Evolutionary conservation across 2,797 vertebrate genomes (phyloP).

Genomic region (Rachycentron canadum): DNA sequence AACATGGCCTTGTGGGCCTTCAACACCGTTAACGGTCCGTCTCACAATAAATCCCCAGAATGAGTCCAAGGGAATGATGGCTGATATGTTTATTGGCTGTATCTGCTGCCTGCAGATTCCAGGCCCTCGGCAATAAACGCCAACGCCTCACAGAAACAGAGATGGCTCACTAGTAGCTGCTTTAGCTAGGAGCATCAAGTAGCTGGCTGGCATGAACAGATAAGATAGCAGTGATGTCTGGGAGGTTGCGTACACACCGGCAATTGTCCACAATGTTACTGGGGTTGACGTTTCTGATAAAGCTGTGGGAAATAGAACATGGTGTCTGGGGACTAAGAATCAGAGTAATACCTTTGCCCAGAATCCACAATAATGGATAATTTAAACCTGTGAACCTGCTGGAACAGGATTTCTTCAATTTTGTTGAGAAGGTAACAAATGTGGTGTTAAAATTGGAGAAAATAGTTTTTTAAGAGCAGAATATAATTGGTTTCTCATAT

Average conservation of each 20-base stretch:
- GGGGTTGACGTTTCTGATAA: slow-evolving; percentile 59
- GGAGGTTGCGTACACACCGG: slow-evolving; percentile 39
- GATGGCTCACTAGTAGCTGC: slow-evolving; percentile 47
- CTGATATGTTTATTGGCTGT: slow-evolving; percentile 85
- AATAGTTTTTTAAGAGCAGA: slow-evolving; percentile 37
- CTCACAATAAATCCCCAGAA: slow-evolving; percentile 77
- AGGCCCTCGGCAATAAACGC: slow-evolving; percentile 74
- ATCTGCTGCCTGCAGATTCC: slow-evolving; percentile 82
- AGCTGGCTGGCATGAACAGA: slow-evolving; percentile 72
- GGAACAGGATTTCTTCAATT: slow-evolving; percentile 67
- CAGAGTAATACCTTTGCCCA: slow-evolving; percentile 56
- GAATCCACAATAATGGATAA: slow-evolving; percentile 46
- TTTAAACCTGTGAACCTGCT: slow-evolving; percentile 61
- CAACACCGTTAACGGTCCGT: slow-evolving; percentile 57
- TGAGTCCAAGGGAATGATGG: slow-evolving; percentile 71
- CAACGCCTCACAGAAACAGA: slow-evolving; percentile 64
- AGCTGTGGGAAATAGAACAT: slow-evolving; percentile 51
- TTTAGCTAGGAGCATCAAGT: slow-evolving; percentile 47
- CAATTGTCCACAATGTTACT: slow-evolving; percentile 37
- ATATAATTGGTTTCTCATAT: slow-evolving; percentile 70
- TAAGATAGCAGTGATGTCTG: slow-evolving; percentile 71
- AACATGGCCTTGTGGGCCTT: slow-evolving; percentile 70
- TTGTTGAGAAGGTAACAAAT: slow-evolving; percentile 61
- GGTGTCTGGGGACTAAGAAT: slow-evolving; percentile 51
- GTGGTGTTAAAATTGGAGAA: slow-evolving; percentile 69